A percentile compares a stretch with the other conserved stretches of the same genome.
Evolutionary conservation across 2,888 invertebrate genomes (phyloP).

Genomic region (Alsophila aescularia): DNA sequence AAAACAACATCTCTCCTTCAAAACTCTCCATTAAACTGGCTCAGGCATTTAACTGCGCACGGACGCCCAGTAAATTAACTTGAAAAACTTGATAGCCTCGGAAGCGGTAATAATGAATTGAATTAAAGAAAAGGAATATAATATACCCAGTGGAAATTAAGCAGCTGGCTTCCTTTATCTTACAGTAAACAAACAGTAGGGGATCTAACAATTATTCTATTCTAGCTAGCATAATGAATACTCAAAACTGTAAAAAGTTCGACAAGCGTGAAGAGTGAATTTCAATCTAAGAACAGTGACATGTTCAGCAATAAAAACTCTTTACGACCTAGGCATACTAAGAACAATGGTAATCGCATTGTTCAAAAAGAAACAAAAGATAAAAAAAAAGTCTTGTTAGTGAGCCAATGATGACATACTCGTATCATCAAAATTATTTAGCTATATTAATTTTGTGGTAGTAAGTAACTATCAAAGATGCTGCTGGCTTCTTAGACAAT

Average conservation of each 20-base stretch:
- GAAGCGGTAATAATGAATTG: slow-evolving; percentile 28
- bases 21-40: slow-evolving; percentile 1
- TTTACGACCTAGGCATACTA: too few relatives aligned
- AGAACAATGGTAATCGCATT: too few relatives aligned
- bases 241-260: too few relatives aligned
- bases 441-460: not conserved
- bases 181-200: not conserved
- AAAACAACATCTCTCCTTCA: not conserved
- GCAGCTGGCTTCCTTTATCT: not conserved
- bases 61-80: slow-evolving; percentile 29
- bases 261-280: too few relatives aligned
- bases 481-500: not conserved
- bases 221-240: too few relatives aligned
- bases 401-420: too few relatives aligned
- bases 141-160: slow-evolving; percentile 36
- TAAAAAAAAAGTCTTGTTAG: too few relatives aligned
- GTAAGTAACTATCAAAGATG: not conserved
- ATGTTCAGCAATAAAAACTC: too few relatives aligned
- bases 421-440: too few relatives aligned
- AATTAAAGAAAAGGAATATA: slow-evolving; percentile 27
- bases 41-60: slow-evolving; percentile 17
- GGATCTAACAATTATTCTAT: not conserved
- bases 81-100: slow-evolving; percentile 28
- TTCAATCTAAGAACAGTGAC: too few relatives aligned
- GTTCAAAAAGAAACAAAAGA: too few relatives aligned